These are phyloP conservation scores for Brachyptera risi DNA, from an alignment of 2,888 invertebrate species.

Conservation along the genomic window DNA sequence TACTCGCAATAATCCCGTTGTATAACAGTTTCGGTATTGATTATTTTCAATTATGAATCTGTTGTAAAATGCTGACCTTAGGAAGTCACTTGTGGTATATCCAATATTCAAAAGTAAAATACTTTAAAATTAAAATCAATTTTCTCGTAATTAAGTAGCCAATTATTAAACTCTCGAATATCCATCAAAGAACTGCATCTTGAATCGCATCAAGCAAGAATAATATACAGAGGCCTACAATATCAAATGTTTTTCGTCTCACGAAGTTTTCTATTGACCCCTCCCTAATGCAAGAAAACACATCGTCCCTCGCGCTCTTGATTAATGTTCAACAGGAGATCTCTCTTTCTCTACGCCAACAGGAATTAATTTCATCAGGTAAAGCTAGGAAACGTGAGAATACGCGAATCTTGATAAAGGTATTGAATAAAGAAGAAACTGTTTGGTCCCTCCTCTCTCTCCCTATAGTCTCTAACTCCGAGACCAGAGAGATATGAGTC, in stretches of 20 bases:
- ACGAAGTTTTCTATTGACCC: slow-evolving; percentile 15
- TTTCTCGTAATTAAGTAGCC: neutral
- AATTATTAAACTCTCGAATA: neutral
- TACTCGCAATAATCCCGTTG: too few species aligned
- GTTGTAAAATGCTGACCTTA: too few species aligned
- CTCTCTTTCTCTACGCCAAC: slow-evolving; percentile 7
- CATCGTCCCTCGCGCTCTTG: neutral
- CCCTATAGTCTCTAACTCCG: neutral
- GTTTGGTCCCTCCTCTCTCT: slow-evolving; percentile 17
- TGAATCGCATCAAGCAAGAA: neutral
- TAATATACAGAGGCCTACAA: neutral
- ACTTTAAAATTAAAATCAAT: neutral
- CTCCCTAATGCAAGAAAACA: slow-evolving; percentile 9
- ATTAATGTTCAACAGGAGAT: slow-evolving; percentile 15
- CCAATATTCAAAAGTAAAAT: neutral
- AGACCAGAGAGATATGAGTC: neutral
- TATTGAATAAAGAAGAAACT: slow-evolving; percentile 22
- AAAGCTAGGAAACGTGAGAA: slow-evolving; percentile 21
- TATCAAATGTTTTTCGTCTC: slow-evolving; percentile 14
- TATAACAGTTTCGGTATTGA: too few species aligned
- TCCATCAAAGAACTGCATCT: neutral
- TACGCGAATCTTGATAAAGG: slow-evolving; percentile 21
- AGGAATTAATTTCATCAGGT: slow-evolving; percentile 20
- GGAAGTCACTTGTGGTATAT: too few species aligned
- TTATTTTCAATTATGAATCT: too few species aligned